These are phyloP conservation scores for Leuciscus waleckii DNA, from an alignment of 2,797 vertebrate genomes.

Conservation along the genomic window DNA sequence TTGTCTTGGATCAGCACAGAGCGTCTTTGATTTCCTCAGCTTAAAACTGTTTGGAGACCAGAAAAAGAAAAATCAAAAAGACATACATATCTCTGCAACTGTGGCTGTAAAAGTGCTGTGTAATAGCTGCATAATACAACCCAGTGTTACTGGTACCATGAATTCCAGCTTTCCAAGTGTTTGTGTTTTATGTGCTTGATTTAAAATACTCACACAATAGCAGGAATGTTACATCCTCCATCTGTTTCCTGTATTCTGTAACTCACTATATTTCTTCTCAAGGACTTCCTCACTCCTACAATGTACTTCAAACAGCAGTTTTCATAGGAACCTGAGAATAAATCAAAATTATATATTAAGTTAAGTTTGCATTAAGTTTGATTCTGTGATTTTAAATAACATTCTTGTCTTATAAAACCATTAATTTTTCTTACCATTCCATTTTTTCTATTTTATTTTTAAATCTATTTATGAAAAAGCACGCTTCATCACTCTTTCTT, in stretches of 20 bases:
- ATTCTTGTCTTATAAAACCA: neutral
- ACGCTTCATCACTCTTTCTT: neutral
- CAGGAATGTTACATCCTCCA: slow-evolving; percentile 80
- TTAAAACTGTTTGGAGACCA: slow-evolving; percentile 64
- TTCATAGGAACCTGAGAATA: slow-evolving; percentile 70
- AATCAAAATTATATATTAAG: neutral
- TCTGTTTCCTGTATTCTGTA: slow-evolving; percentile 77
- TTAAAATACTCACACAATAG: slow-evolving; percentile 75
- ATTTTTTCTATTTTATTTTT: neutral
- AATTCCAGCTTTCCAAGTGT: neutral
- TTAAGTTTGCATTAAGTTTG: neutral
- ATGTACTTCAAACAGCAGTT: slow-evolving; percentile 77
- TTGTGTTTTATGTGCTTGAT: neutral
- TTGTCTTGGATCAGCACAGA: slow-evolving; percentile 70
- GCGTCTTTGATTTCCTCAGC: neutral
- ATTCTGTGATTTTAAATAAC: neutral
- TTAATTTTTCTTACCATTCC: neutral
- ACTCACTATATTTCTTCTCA: slow-evolving; percentile 29
- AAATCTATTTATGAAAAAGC: neutral
- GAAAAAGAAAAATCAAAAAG: slow-evolving; percentile 7
- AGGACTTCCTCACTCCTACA: rapidly evolving
- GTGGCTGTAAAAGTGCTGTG: neutral
- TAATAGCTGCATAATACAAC: neutral
- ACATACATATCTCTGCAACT: neutral
- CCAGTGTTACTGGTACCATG: neutral